Conservation (phyloP, 2,888 invertebrate genomes). For the Caenorhabditis afra region DNA sequence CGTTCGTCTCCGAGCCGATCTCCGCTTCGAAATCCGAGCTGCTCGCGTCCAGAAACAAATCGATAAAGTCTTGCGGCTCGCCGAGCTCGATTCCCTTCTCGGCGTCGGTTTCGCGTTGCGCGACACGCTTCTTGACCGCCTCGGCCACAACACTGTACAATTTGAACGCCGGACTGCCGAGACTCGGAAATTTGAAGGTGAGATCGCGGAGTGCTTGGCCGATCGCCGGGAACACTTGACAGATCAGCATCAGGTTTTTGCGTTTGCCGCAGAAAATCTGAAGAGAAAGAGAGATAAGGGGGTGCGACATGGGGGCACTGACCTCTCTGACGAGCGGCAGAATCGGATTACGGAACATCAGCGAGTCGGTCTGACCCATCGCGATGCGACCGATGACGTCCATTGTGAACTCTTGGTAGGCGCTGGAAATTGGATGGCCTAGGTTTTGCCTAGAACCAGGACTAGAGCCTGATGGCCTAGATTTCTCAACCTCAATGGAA, state of each 20-base stretch:
- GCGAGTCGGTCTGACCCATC: conserved; percentile 61
- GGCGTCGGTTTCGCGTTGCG: conserved; percentile 50
- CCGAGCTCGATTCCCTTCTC: conserved; percentile 49
- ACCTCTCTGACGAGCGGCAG: conserved; percentile 32
- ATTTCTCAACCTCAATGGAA: too few species aligned
- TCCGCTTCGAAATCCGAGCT: conserved; percentile 58
- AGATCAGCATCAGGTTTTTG: conserved; percentile 22
- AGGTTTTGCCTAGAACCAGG: too few species aligned
- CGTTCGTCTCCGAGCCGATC: conserved; percentile 30
- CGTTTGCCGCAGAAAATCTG: conserved; percentile 44
- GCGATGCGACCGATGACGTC: conserved; percentile 69
- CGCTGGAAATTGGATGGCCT: conserved; percentile 19
- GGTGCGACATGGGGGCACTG: neutral
- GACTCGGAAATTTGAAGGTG: conserved; percentile 28
- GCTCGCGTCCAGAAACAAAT: conserved; percentile 69
- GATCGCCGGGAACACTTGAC: conserved; percentile 38
- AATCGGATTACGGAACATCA: conserved; percentile 48
- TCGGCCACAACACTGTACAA: conserved; percentile 18
- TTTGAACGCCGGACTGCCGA: conserved; percentile 21
- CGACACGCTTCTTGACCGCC: conserved; percentile 41
- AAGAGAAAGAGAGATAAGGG: conserved; percentile 1
- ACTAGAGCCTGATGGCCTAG: too few species aligned
- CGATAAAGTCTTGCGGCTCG: conserved; percentile 69
- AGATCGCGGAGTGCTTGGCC: conserved; percentile 14
- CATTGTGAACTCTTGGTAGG: conserved; percentile 69